Conservation (phyloP, 1,140 invertebrate species). For the Cecropterus lyciades region DNA sequence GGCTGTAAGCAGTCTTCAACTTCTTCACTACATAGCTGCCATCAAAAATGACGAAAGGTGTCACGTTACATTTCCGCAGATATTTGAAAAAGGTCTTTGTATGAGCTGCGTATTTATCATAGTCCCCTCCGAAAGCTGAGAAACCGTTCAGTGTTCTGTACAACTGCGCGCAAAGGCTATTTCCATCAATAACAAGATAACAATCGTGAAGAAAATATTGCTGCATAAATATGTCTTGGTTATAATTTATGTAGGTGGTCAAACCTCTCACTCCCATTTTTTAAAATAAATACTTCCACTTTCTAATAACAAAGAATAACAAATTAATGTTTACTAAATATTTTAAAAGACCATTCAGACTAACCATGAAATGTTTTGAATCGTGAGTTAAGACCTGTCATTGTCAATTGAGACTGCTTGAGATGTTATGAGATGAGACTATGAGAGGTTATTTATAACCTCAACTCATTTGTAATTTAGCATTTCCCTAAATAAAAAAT, state of each 20-base stretch:
- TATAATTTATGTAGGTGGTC: slow-evolving; percentile 90
- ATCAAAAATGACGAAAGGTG: slow-evolving; percentile 92
- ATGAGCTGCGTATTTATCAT: slow-evolving; percentile 89
- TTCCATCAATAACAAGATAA: slow-evolving; percentile 92
- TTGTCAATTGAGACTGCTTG: too few species aligned
- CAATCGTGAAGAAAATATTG: slow-evolving; percentile 88
- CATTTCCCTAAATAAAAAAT: too few species aligned
- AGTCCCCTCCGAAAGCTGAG: slow-evolving; percentile 94
- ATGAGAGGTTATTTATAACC: too few species aligned
- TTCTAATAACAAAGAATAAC: not conserved
- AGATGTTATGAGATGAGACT: too few species aligned
- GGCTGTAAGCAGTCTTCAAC: slow-evolving; percentile 87
- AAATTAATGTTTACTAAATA: not conserved
- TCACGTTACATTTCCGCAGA: slow-evolving; percentile 89
- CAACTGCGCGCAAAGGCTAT: slow-evolving; percentile 90
- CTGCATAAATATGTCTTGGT: slow-evolving; percentile 87
- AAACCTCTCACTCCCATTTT: slow-evolving; percentile 93
- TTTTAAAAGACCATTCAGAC: too few species aligned
- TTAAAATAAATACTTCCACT: not conserved
- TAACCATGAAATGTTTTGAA: too few species aligned
- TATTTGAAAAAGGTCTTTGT: slow-evolving; percentile 89
- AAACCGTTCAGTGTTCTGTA: slow-evolving; percentile 87
- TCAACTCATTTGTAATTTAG: too few species aligned
- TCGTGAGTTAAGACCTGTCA: too few species aligned
- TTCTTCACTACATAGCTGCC: slow-evolving; percentile 92